Percentiles rank a stretch among this genome's conserved stretches.
These are phyloP conservation scores for Dendrolimus houi DNA, from an alignment of 2,888 invertebrate species.

Conservation along the genomic window DNA sequence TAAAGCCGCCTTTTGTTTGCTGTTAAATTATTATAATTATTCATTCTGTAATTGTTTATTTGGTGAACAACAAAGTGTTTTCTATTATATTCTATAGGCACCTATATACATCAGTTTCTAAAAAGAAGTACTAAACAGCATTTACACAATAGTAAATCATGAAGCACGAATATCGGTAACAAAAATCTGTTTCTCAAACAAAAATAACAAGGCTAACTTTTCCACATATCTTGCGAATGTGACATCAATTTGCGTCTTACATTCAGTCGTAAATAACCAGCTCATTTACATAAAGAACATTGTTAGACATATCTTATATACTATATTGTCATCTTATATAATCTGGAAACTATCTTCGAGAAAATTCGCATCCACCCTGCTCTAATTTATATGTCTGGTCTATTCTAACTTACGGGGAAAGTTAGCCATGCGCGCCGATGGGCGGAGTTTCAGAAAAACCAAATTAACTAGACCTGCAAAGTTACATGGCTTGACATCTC, in stretches of 20 bases:
- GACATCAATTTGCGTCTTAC: constrained; percentile 51
- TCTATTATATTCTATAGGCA: no score
- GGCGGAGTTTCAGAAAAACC: constrained; percentile 52
- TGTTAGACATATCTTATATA: constrained; percentile 57
- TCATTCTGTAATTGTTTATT: no score
- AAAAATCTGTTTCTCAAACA: not conserved
- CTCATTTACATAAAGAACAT: constrained; percentile 68
- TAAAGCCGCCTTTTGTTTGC: no score
- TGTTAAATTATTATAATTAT: no score
- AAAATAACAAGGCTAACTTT: constrained; percentile 32
- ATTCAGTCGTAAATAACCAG: constrained; percentile 58
- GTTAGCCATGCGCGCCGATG: constrained; percentile 57
- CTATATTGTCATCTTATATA: constrained; percentile 58
- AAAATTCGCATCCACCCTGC: constrained; percentile 44
- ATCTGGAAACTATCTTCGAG: constrained; percentile 69
- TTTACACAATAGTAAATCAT: not conserved
- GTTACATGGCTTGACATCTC: constrained; percentile 37
- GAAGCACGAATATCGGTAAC: not conserved
- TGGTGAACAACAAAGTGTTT: no score
- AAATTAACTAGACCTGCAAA: constrained; percentile 39
- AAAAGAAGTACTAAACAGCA: no score
- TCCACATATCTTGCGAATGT: constrained; percentile 45
- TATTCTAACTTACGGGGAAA: constrained; percentile 45
- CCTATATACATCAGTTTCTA: no score
- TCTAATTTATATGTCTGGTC: constrained; percentile 53